phyloP scores from a whole-genome alignment of 92 coral and sea anemone species.

The Palythoa caribaeorum region DNA sequence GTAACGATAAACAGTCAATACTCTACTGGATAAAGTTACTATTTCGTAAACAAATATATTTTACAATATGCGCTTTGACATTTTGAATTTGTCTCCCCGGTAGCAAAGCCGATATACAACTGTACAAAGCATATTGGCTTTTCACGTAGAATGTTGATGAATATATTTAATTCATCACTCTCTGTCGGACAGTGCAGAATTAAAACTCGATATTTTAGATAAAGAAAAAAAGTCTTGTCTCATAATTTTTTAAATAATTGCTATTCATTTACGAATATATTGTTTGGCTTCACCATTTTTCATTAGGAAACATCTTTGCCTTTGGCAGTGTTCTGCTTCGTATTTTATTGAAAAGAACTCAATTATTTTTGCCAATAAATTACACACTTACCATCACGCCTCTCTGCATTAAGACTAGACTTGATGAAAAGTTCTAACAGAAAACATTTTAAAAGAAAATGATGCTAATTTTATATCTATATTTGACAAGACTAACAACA shows the following conservation, averaged over 20 bases:
- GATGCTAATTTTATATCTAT: background rate
- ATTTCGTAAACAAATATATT: slow-evolving; percentile 22
- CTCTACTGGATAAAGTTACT: background rate
- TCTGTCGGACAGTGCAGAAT: background rate
- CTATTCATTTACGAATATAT: background rate
- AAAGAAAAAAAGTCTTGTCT: background rate
- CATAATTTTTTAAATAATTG: background rate
- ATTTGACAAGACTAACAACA: background rate
- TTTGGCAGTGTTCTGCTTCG: background rate
- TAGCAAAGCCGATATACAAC: background rate
- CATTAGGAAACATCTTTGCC: background rate
- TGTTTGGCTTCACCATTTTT: background rate
- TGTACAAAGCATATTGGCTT: background rate
- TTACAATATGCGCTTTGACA: background rate
- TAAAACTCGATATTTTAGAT: background rate
- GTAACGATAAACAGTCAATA: background rate
- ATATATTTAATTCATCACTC: background rate
- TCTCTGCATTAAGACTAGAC: background rate
- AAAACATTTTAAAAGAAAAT: background rate
- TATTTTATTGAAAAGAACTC: background rate
- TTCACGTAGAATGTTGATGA: background rate
- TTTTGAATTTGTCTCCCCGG: background rate
- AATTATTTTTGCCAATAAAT: background rate
- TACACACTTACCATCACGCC: background rate
- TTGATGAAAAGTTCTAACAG: background rate